These are phyloP conservation scores for Cryptotis parvus DNA, from an alignment of 2,113 vertebrate genomes.

Conservation along the genomic window DNA sequence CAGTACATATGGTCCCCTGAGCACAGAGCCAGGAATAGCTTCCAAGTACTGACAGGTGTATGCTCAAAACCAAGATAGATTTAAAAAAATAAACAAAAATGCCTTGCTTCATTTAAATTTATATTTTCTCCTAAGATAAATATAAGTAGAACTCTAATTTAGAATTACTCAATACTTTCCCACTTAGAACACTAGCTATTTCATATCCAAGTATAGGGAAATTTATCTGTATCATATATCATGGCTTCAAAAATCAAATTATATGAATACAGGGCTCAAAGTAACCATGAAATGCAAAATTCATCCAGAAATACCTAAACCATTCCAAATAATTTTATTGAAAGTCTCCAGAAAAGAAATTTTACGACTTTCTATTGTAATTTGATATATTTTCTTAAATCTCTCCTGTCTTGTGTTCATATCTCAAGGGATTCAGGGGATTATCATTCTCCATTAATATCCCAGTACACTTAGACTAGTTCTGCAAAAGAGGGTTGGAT, in stretches of 20 bases:
- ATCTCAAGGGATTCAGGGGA: conserved; percentile 7
- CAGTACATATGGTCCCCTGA: too few species aligned
- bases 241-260: conserved; percentile 33
- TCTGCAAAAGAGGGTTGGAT: background rate
- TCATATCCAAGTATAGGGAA: conserved; percentile 3
- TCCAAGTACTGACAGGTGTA: too few species aligned
- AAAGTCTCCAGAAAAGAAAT: conserved; percentile 45
- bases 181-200: conserved; percentile 21
- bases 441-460: conserved; percentile 34
- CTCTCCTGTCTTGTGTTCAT: background rate
- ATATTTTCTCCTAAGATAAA: background rate
- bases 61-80: background rate
- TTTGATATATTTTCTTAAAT: conserved; percentile 46
- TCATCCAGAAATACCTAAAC: conserved; percentile 28
- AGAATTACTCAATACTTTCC: conserved; percentile 1
- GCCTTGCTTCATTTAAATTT: too few species aligned
- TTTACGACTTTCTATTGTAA: conserved; percentile 3
- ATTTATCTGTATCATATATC: background rate
- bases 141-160: background rate
- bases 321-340: conserved; percentile 25
- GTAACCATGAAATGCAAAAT: conserved; percentile 27
- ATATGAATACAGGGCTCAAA: conserved; percentile 27
- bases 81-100: background rate
- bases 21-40: too few species aligned
- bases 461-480: background rate